Base-by-base conservation (phyloP, 2,888 invertebrate genomes). In the Apodemia duryi region DNA sequence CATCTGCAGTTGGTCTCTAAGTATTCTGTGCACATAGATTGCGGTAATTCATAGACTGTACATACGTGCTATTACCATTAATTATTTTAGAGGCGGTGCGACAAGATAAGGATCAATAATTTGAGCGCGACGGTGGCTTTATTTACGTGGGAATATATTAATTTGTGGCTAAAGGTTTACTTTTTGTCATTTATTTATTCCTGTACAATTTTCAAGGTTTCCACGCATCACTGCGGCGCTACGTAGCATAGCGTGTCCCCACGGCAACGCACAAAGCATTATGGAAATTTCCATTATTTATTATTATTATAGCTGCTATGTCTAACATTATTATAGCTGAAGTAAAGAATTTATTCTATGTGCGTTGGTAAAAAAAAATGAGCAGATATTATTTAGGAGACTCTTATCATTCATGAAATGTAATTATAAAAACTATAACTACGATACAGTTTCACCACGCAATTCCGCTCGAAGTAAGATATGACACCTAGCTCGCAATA, bases 161-260 rank as follows among this genome's bases (percentile, higher is more conserved):
- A 32, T 32, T 13, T 60, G 35, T 60, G 7, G 5, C 35, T 32
- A n/a, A 35, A 32, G 60, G 35, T 35, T 60, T 35, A 35, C 13
- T 32, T 51, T 51, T 21, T 13, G 60, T 13, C 2, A 32, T 60
- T 29, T 57, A 57, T 57, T 32, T 60, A 60, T 35, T 60, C 35
- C 60, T 60, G 60, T 35, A n/a, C 13, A 6, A 60, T 60, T 60
- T 60, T 32, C 35, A 60, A 60, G 57, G 60, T n/a, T 60, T 32
- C 35, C 60, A 35, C 60, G 60, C 60, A 13, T 35, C 60, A 60
- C 60, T 35, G 60, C 60, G 35, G 11, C 11, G 6, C 32, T 28
- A 11, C 57, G 13, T 57, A 57, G 35, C 35, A 35, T 13, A 57
- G 57, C 57, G 35, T 32, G 57, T 32, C 57, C 13, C 29, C 57